A percentile compares a stretch with the other conserved stretches of the same genome.
Conservation (phyloP, 1,140 invertebrate genomes). For the Cherax destructor region DNA sequence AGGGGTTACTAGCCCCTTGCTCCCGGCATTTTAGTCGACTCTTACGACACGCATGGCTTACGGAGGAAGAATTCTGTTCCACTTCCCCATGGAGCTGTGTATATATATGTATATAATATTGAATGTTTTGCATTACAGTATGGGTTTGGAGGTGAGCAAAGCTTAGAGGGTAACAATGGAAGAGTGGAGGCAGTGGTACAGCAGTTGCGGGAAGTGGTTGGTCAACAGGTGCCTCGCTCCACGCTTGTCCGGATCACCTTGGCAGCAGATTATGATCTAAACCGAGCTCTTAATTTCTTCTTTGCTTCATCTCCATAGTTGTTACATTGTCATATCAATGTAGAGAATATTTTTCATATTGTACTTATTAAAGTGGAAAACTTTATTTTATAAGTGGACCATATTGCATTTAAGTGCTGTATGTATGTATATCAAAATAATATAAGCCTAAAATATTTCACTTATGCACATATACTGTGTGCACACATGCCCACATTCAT, state of each 20-base stretch:
- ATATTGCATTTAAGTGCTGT: neutral
- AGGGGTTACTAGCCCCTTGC: too few species aligned
- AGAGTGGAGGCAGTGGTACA: constrained; percentile 77
- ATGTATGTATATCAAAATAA: neutral
- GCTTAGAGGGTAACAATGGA: constrained; percentile 10
- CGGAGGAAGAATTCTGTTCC: too few species aligned
- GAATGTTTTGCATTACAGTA: constrained; percentile 12
- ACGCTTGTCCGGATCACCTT: constrained; percentile 78
- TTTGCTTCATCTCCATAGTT: constrained; percentile 57
- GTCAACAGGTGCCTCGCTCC: constrained; percentile 77
- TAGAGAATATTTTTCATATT: neutral
- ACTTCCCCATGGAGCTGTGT: too few species aligned
- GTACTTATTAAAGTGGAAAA: neutral
- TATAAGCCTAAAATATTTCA: neutral
- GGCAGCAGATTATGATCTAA: constrained; percentile 80
- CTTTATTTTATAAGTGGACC: neutral
- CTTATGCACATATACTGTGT: neutral
- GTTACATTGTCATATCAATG: neutral
- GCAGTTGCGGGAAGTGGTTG: constrained; percentile 78
- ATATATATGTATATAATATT: neutral
- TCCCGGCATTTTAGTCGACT: too few species aligned
- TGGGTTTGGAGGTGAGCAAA: constrained; percentile 5
- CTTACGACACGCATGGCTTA: too few species aligned
- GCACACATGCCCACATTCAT: too few species aligned
- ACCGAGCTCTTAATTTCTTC: constrained; percentile 80